Conservation (phyloP, 2,797 vertebrate species). For the Poeciliopsis presidionis region DNA sequence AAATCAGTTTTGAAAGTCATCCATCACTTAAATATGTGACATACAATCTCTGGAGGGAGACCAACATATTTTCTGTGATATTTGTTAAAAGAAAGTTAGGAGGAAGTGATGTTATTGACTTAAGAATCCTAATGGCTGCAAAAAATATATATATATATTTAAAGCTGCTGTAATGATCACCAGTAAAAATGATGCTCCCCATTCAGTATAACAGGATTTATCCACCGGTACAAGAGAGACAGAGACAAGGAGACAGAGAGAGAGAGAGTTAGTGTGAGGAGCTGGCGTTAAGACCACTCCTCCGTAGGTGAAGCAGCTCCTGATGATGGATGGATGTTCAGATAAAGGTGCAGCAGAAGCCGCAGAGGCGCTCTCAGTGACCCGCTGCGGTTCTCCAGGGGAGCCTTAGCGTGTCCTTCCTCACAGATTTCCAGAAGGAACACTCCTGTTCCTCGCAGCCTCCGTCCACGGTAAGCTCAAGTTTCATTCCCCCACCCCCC, state of each 20-base stretch:
- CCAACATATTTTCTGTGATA: neutral
- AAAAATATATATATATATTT: neutral
- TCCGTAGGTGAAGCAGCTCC: slow-evolving; percentile 1
- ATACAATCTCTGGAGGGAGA: neutral
- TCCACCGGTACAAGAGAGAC: neutral
- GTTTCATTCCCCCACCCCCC: neutral
- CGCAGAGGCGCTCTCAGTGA: slow-evolving; percentile 13
- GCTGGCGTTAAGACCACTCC: slow-evolving; percentile 33
- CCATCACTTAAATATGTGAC: neutral
- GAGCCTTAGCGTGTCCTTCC: neutral
- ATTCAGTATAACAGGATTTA: neutral
- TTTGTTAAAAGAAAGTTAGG: neutral
- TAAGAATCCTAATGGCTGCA: neutral
- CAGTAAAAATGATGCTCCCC: neutral
- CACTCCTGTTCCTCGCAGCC: neutral
- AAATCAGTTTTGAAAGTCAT: neutral
- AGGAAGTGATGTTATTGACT: neutral
- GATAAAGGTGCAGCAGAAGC: slow-evolving; percentile 22
- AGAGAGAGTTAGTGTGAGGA: neutral
- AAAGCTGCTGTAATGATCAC: neutral
- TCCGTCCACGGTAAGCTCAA: neutral
- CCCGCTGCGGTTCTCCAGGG: neutral
- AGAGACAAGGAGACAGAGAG: neutral
- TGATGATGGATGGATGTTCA: slow-evolving; percentile 14
- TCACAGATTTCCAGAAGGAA: neutral